These are phyloP conservation scores for Oreochromis mossambicus DNA, from an alignment of 2,797 vertebrate genomes.

Conservation along the genomic window DNA sequence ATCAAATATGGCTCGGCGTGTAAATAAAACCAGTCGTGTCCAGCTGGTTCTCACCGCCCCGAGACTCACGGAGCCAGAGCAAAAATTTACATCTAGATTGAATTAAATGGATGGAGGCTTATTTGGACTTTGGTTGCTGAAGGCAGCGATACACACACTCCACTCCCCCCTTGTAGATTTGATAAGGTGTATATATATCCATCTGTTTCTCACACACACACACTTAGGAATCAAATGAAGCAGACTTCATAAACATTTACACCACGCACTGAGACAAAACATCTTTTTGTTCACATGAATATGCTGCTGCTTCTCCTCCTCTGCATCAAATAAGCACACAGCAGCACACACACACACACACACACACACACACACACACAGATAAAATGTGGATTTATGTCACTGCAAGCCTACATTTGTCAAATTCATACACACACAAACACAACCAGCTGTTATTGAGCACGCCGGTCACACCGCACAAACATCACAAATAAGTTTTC, in stretches of 20 bases:
- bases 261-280: neutral
- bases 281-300: neutral
- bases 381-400: slow-evolving; percentile 12
- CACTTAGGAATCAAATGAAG: slow-evolving; percentile 31
- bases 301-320: neutral
- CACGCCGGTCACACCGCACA: neutral
- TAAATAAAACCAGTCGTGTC: neutral
- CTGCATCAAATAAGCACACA: neutral
- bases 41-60: neutral
- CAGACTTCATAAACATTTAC: slow-evolving; percentile 34
- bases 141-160: neutral
- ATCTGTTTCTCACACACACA: slow-evolving; percentile 39
- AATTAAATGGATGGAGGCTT: slow-evolving; percentile 19
- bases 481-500: neutral
- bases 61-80: neutral
- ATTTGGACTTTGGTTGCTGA: neutral
- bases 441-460: neutral
- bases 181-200: slow-evolving; percentile 20
- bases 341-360: neutral
- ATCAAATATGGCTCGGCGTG: neutral
- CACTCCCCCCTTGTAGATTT: neutral
- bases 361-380: neutral
- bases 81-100: slow-evolving; percentile 8
- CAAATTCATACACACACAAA: neutral
- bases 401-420: neutral